Evolutionary conservation across 2,113 vertebrate species (phyloP).

Genomic region (Acanthochromis polyacanthus): DNA sequence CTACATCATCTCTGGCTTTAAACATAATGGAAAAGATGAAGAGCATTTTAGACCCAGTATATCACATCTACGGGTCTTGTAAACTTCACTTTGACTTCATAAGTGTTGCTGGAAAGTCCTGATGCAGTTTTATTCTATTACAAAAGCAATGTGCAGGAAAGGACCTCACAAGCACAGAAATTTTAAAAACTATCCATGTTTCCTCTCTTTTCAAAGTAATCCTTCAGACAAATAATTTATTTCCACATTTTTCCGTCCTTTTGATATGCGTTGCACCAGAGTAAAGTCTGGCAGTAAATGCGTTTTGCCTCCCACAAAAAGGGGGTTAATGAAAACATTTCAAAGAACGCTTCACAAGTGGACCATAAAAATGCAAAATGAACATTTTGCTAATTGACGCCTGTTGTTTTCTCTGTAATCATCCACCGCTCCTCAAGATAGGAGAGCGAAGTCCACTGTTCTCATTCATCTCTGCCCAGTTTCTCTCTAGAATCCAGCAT

Average conservation of each 20-base stretch:
- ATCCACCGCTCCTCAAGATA: neutral
- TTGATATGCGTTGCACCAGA: neutral
- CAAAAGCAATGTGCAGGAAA: neutral
- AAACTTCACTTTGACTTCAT: neutral
- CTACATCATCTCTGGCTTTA: neutral
- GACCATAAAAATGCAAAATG: neutral
- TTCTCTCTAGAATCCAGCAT: neutral
- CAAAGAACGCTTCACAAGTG: neutral
- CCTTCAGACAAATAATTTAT: neutral
- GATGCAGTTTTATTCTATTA: neutral
- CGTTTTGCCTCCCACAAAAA: neutral
- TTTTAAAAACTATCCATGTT: too few species aligned
- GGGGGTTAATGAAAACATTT: too few species aligned
- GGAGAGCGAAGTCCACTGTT: neutral
- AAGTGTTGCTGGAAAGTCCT: neutral
- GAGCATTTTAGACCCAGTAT: neutral
- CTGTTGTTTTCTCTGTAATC: neutral
- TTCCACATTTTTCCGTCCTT: neutral
- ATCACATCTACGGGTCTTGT: neutral
- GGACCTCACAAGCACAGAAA: too few species aligned
- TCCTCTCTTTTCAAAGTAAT: too few species aligned
- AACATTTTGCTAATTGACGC: neutral
- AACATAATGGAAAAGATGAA: neutral
- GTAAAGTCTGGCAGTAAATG: neutral
- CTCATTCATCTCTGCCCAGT: neutral